A percentile compares a stretch with the other conserved stretches of the same genome.
phyloP scores from a whole-genome alignment of 2,888 invertebrate species.

The Atherix ibis region DNA sequence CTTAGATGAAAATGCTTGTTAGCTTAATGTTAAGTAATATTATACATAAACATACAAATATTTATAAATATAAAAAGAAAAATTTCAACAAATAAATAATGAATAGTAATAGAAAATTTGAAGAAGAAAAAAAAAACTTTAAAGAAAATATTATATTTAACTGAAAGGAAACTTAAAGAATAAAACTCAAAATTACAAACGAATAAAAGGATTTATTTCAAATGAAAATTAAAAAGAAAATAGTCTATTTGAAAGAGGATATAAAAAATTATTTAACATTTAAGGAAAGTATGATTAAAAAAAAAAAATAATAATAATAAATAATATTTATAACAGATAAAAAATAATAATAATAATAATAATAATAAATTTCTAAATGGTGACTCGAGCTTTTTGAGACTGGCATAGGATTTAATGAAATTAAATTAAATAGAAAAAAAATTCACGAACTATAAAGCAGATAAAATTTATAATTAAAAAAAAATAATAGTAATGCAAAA shows the following conservation, averaged over 20 bases:
- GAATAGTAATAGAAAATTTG: constrained; percentile 3
- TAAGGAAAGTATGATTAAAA: neutral
- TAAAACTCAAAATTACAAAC: too few species aligned
- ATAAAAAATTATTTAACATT: constrained; percentile 1
- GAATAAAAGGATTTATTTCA: too few species aligned
- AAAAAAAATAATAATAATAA: constrained; percentile 6
- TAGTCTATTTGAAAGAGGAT: constrained; percentile 5
- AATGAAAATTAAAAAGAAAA: too few species aligned
- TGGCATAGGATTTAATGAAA: constrained; percentile 32
- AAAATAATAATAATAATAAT: constrained; percentile 13
- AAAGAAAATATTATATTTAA: too few species aligned
- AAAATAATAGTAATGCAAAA: constrained; percentile 10
- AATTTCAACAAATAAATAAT: constrained; percentile 5
- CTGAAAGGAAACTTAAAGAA: too few species aligned
- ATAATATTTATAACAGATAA: constrained; percentile 11
- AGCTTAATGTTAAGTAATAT: constrained; percentile 15
- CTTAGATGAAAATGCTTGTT: constrained; percentile 16
- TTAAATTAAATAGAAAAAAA: constrained; percentile 12
- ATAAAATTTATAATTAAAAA: constrained; percentile 12
- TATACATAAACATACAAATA: too few species aligned
- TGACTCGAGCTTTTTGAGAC: constrained; percentile 36
- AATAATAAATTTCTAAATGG: constrained; percentile 15
- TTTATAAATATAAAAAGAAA: constrained; percentile 7
- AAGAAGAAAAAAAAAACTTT: constrained; percentile 5
- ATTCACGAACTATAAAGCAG: constrained; percentile 3